Conservation (phyloP, 2,113 vertebrate species). For the Larimichthys polyactis region DNA sequence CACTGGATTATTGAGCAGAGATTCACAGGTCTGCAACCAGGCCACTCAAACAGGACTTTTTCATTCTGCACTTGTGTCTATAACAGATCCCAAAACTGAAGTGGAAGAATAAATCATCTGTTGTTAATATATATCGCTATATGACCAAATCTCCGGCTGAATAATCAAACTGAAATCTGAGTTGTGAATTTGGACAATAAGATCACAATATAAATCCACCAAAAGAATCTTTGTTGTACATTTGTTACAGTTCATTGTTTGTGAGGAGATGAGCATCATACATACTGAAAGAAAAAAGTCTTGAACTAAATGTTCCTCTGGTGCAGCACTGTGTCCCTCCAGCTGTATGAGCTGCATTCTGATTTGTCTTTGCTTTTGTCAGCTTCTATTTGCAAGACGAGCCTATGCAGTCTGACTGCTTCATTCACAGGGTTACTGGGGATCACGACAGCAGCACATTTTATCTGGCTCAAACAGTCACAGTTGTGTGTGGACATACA, state of each 20-base stretch:
- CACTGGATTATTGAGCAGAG: background rate
- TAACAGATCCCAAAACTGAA: background rate
- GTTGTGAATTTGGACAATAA: background rate
- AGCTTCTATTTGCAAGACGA: background rate
- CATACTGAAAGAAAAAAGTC: background rate
- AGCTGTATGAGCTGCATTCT: constrained; percentile 6
- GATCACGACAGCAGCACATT: constrained; percentile 9
- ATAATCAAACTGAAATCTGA: background rate
- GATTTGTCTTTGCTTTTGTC: background rate
- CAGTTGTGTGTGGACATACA: background rate
- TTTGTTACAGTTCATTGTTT: too few species aligned
- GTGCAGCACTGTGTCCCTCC: background rate
- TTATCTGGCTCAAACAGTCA: background rate
- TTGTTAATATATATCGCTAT: background rate
- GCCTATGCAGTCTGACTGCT: background rate
- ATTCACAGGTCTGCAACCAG: background rate
- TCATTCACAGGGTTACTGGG: background rate
- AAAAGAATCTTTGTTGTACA: too few species aligned
- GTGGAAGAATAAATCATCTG: background rate
- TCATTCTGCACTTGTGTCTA: background rate
- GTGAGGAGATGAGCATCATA: too few species aligned
- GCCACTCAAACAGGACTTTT: background rate
- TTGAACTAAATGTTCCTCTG: background rate
- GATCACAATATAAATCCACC: too few species aligned
- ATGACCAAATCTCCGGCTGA: background rate